phyloP scores from a whole-genome alignment of 2,797 vertebrate species.

The Odontamblyopus lacepedii region DNA sequence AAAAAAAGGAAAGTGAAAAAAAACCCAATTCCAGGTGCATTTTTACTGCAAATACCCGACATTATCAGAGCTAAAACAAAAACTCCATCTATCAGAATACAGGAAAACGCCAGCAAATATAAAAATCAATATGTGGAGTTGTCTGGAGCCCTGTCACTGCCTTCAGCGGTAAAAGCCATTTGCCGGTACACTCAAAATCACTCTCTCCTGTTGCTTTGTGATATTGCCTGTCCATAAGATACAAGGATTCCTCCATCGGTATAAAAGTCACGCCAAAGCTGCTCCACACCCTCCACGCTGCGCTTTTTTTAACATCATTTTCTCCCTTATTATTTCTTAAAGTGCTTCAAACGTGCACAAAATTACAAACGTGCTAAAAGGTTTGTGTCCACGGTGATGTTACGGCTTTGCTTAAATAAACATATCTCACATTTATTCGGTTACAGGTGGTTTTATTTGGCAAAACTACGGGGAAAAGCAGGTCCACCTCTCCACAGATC shows the following conservation, averaged over 20 bases:
- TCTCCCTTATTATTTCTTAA: too few relatives aligned
- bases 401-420: too few relatives aligned
- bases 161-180: conserved; percentile 4
- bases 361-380: too few relatives aligned
- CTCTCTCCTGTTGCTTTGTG: neutral
- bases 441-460: too few relatives aligned
- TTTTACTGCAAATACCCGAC: neutral
- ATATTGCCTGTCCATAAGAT: conserved; percentile 18
- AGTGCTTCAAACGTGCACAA: too few relatives aligned
- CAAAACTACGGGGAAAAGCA: too few relatives aligned
- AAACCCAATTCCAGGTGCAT: neutral
- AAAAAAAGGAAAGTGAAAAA: neutral
- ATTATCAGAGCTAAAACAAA: neutral
- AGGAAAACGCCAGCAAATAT: neutral
- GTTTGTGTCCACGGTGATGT: too few relatives aligned
- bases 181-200: conserved; percentile 15
- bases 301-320: too few relatives aligned
- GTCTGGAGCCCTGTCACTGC: neutral
- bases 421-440: too few relatives aligned
- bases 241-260: conserved; percentile 40
- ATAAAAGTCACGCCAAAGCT: conserved; percentile 68
- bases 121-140: neutral
- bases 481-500: too few relatives aligned
- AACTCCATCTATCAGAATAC: neutral
- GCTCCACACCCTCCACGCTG: conserved; percentile 52